Conservation (phyloP, 1,140 invertebrate genomes). For the Stratiolaelaps scimitus region DNA sequence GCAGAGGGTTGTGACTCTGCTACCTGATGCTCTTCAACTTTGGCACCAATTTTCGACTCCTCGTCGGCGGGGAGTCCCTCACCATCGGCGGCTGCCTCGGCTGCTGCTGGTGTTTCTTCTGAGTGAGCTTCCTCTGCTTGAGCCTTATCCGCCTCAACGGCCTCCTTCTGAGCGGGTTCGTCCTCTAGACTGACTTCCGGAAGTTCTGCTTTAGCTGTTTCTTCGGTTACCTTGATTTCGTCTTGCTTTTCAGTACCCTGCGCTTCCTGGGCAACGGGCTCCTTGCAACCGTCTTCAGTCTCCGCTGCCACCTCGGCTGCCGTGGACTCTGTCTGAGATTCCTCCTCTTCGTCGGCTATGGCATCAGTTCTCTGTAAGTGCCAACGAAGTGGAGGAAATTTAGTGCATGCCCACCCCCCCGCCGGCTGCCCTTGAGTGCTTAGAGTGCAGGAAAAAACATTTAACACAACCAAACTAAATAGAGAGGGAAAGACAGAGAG, state of each 20-base stretch:
- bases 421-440: too few species aligned
- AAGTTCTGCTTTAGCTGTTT: not conserved
- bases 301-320: constrained; percentile 5
- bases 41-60: constrained; percentile 3
- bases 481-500: constrained; percentile 2
- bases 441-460: not conserved
- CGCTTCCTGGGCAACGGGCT: constrained; percentile 1
- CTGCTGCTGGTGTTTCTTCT: too few species aligned
- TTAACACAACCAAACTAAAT: not conserved
- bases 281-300: constrained; percentile 7
- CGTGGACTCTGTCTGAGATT: constrained; percentile 11
- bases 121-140: too few species aligned
- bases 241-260: not conserved
- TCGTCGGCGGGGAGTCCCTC: not conserved
- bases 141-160: too few species aligned
- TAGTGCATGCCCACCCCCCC: too few species aligned
- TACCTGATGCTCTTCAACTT: too few species aligned
- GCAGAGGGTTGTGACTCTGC: too few species aligned
- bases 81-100: too few species aligned
- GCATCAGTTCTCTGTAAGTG: constrained; percentile 25
- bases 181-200: not conserved
- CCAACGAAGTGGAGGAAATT: too few species aligned
- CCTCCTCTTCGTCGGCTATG: constrained; percentile 1
- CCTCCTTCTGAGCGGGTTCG: not conserved
- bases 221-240: not conserved